Base-by-base conservation (phyloP, 2,113 vertebrate species). In the Aleadryas rufinucha region DNA sequence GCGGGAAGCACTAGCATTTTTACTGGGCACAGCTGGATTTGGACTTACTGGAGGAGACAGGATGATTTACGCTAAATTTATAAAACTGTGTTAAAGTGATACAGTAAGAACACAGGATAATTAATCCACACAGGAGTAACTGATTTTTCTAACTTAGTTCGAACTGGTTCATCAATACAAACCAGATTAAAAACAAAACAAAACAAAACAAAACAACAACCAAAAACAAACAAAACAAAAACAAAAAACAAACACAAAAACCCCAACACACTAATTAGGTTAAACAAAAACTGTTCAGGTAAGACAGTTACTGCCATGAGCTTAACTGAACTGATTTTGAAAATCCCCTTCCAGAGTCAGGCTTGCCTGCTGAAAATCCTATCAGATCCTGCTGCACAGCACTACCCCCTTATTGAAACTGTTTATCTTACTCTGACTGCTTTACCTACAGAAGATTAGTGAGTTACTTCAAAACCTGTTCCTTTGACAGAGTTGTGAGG, bases 381-480 rank as follows among this genome's bases (percentile, higher is more conserved):
- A 52, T 52, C 28, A 69, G 45, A 57, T 85, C 19, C 66, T 71
- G 47, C 23, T 61, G 59, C 68, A 49, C 33, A 89, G 61, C 18
- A n/a, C 49, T 56, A 71, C 6, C 4, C 17, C 7, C 21, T 31
- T 44, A 79, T 2, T 56, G 49, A 87, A 85, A 69, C 35, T 70
- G 18, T 50, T 88, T 86, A 49, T 42, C 33, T 63, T 74, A 33
- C 35, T 50, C 50, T 37, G 76, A 72, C 68, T 69, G 31, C 59
- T 81, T 77, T 80, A 90, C 59, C 59, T 81, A 74, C 15, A 13
- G 70, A 93, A 87, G 90, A 68, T 71, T 57, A 80, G 54, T 39
- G 56, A 89, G 35, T 74, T 77, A 93, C 72, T 95, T 90, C 82
- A 79, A 90, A 96, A 87, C 10, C n/a, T 57, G n/a, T 26, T 84